Conservation (phyloP, 2,113 vertebrate genomes). For the Tamias sibiricus region DNA sequence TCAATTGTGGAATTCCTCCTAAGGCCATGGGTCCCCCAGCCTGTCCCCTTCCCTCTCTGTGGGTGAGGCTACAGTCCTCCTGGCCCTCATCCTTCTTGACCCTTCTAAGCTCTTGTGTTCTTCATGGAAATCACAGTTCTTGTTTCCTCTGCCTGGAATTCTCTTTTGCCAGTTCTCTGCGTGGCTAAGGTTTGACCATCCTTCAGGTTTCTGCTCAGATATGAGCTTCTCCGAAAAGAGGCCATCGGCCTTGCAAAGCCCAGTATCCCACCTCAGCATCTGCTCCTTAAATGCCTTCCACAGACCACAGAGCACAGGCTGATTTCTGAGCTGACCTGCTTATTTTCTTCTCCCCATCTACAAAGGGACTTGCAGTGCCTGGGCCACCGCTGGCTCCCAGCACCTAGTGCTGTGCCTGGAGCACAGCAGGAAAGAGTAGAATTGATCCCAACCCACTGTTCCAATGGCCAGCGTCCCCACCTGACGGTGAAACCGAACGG, state of each 20-base stretch:
- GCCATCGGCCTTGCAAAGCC: not conserved
- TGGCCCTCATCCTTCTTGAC: not conserved
- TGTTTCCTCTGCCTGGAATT: not conserved
- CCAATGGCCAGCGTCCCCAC: not conserved
- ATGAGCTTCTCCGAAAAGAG: not conserved
- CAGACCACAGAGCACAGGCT: not conserved
- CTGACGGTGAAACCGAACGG: not conserved
- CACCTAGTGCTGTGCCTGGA: not conserved
- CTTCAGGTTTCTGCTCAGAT: not conserved
- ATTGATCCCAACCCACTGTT: not conserved
- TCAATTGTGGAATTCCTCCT: not conserved
- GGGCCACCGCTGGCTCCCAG: not conserved
- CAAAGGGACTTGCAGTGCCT: too few species aligned
- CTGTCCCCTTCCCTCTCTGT: not conserved
- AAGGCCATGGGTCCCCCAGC: accelerated
- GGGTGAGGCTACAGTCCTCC: not conserved
- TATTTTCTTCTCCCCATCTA: not conserved
- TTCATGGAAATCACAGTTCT: not conserved
- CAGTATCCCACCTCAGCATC: not conserved
- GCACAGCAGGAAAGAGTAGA: not conserved
- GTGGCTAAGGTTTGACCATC: not conserved
- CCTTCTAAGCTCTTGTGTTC: not conserved
- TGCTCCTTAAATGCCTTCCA: not conserved
- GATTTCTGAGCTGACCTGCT: not conserved
- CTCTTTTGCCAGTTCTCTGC: not conserved